Conservation (phyloP, 2,888 invertebrate species). For the Yponomeuta sedellus region DNA sequence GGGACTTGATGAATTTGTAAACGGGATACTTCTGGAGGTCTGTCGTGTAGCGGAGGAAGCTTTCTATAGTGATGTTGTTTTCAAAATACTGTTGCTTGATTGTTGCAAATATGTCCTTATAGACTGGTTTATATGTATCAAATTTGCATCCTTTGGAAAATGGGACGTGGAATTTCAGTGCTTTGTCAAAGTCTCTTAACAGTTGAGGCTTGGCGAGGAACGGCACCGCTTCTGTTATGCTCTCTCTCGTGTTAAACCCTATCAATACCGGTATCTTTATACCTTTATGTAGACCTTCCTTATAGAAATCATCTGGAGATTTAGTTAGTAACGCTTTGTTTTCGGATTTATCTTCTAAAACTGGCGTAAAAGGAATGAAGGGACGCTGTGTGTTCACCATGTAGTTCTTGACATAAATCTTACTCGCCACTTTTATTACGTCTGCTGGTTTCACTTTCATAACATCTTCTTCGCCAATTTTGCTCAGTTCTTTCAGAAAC, state of each 20-base stretch:
- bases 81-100: slow-evolving; percentile 55
- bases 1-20: slow-evolving; percentile 52
- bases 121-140: slow-evolving; percentile 40
- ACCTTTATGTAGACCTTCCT: slow-evolving; percentile 22
- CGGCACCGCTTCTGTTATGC: slow-evolving; percentile 60
- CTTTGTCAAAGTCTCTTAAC: slow-evolving; percentile 41
- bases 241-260: slow-evolving; percentile 71
- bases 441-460: slow-evolving; percentile 37
- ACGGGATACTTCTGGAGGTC: slow-evolving; percentile 64
- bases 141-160: slow-evolving; percentile 50
- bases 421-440: slow-evolving; percentile 42
- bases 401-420: slow-evolving; percentile 50
- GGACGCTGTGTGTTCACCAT: slow-evolving; percentile 52
- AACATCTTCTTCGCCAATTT: slow-evolving; percentile 26
- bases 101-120: slow-evolving; percentile 38
- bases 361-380: slow-evolving; percentile 57
- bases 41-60: slow-evolving; percentile 55
- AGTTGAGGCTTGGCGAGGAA: slow-evolving; percentile 53
- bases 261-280: slow-evolving; percentile 53
- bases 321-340: slow-evolving; percentile 38
- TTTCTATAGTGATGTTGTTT: slow-evolving; percentile 36
- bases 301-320: slow-evolving; percentile 33
- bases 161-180: slow-evolving; percentile 62
- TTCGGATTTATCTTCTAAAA: slow-evolving; percentile 39
- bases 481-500: neutral